A percentile compares a stretch with the other conserved stretches of the same genome.
These are phyloP conservation scores for Oenanthe oenanthe DNA, from an alignment of 2,113 vertebrate genomes.

Conservation along the genomic window DNA sequence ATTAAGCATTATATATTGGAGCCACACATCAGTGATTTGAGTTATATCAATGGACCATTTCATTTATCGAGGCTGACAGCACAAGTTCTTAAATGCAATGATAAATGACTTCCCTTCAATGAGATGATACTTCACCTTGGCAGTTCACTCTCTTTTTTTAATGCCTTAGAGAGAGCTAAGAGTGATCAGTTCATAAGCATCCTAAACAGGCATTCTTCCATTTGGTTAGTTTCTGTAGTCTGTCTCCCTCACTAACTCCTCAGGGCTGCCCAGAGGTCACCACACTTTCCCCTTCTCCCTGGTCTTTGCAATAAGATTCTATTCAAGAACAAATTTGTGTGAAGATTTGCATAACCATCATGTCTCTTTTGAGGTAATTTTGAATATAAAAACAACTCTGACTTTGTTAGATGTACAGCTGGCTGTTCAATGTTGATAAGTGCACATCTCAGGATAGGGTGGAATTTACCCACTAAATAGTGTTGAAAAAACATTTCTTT, in stretches of 20 bases:
- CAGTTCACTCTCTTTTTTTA: conserved; percentile 51
- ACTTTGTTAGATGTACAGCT: not conserved
- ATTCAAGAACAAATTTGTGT: not conserved
- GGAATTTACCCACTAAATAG: not conserved
- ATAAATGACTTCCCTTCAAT: conserved; percentile 70
- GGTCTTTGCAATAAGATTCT: not conserved
- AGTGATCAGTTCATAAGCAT: conserved; percentile 45
- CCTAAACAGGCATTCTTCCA: conserved; percentile 44
- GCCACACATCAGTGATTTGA: conserved; percentile 60
- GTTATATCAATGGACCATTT: conserved; percentile 63
- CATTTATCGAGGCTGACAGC: conserved; percentile 72
- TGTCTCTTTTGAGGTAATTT: not conserved
- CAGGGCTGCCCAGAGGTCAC: conserved; percentile 1
- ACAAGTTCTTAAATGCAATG: conserved; percentile 71
- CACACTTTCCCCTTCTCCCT: not conserved
- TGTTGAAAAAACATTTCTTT: not conserved
- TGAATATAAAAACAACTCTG: not conserved
- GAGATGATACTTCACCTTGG: conserved; percentile 72
- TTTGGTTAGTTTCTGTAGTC: conserved; percentile 5
- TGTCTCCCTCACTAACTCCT: not conserved
- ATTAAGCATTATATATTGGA: conserved; percentile 71
- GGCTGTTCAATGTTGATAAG: not conserved
- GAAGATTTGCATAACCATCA: not conserved
- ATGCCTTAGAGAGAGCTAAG: conserved; percentile 40
- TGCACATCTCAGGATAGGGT: not conserved